Conservation (phyloP, 2,888 invertebrate species). For the Podabrus alpinus region DNA sequence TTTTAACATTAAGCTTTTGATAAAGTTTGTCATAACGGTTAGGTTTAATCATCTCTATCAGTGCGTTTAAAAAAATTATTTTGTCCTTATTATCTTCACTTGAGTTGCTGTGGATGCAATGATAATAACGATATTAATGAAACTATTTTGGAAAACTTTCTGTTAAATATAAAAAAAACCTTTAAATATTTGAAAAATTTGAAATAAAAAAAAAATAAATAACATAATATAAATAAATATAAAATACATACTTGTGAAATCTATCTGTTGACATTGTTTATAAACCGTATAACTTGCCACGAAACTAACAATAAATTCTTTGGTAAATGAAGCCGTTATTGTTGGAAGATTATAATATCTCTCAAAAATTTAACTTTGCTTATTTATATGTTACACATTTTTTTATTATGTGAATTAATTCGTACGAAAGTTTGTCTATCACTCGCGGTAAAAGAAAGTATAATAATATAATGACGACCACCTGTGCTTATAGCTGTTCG, state of each 20-base stretch:
- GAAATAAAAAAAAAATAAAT: background rate
- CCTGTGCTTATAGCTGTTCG: background rate
- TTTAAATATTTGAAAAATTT: background rate
- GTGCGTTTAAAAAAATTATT: background rate
- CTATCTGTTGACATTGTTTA: constrained; percentile 63
- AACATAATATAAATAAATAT: too few relatives aligned
- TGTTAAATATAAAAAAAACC: background rate
- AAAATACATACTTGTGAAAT: constrained; percentile 64
- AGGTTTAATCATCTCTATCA: background rate
- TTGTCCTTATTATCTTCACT: too few relatives aligned
- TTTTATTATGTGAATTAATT: background rate
- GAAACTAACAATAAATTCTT: constrained; percentile 9
- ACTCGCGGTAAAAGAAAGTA: background rate
- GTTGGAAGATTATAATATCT: background rate
- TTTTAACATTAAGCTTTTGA: background rate
- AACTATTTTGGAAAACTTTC: background rate
- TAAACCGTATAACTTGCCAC: constrained; percentile 27
- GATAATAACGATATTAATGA: too few relatives aligned
- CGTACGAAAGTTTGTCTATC: background rate
- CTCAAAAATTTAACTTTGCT: background rate
- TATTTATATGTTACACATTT: background rate
- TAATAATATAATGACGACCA: background rate
- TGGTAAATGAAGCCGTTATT: background rate
- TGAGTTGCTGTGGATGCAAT: too few relatives aligned
- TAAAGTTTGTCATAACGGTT: too few relatives aligned